Evolutionary conservation across 2,888 invertebrate genomes (phyloP), one percentile per base, ranked within the genome.

Genomic region (Gisinianus flammeolus): DNA sequence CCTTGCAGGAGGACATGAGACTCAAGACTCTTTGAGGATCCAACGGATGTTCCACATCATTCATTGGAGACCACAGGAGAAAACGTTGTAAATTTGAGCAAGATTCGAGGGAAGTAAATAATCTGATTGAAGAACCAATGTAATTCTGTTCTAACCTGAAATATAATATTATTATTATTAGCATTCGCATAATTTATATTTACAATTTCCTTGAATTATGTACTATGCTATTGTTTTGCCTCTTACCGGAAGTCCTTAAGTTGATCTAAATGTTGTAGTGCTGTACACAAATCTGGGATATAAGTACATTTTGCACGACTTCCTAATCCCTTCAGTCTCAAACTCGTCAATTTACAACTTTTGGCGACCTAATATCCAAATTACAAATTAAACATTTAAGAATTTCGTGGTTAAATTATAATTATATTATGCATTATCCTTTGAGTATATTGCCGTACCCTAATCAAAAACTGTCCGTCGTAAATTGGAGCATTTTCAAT

Each of bases 71-170:
- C 73, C 73, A 73, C 0, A 83, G 72, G 8, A 82, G 44, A 16
- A 83, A 16, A 26, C 83, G 77, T 33, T 77, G 75, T 3, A 83
- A 54, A 26, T 78, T 58, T 8, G 62, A 16, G 68, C 83, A 83
- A 16, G 28, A 72, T 69, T 78, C 33, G 26, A 83, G 71, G 19
- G 80, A 26, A 6, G 69, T 19, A 0, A 83, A 28, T 2, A 83
- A 62, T 30, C 66, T 72, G 8, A 68, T 58, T 10, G 79, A 77
- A 6, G 79, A 79, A 8, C 83, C 83, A 54, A 81, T 76, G 73
- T 82, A 82, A 28, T 81, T 82, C 79, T 83, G 83, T 31, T 82
- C 81, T 4, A 83, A n/a, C n/a, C 83, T 83, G 66, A 19, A 78
- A 58, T 24, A 72, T 6, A 54, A 26, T 26, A 24, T 52, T 2